These are phyloP conservation scores for Phocoena phocoena DNA, from an alignment of 2,113 vertebrate genomes.

Conservation along the genomic window DNA sequence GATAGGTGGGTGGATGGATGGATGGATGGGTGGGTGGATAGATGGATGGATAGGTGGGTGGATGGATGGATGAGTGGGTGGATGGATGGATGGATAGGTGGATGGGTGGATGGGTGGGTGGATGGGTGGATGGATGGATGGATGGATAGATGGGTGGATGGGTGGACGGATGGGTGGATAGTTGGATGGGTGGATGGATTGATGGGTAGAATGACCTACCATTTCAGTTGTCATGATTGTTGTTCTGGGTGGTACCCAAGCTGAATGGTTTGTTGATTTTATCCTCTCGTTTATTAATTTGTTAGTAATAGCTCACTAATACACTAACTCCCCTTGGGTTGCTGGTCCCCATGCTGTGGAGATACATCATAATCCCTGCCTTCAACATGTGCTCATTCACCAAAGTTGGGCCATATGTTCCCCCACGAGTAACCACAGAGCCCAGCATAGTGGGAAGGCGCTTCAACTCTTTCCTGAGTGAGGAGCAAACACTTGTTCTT, in stretches of 20 bases:
- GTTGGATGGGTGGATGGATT: background rate
- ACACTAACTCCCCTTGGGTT: background rate
- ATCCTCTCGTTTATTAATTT: background rate
- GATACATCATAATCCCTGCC: background rate
- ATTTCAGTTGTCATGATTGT: background rate
- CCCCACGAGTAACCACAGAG: background rate
- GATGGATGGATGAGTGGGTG: background rate
- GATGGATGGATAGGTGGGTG: rapidly evolving
- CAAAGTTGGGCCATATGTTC: background rate
- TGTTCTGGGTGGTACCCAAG: background rate
- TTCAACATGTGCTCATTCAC: too few species aligned
- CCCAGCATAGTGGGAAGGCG: rapidly evolving
- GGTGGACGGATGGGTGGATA: rapidly evolving
- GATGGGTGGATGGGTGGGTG: rapidly evolving
- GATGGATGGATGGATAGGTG: rapidly evolving
- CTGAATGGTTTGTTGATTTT: background rate
- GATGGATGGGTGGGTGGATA: rapidly evolving
- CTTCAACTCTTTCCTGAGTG: background rate
- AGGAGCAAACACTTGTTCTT: background rate
- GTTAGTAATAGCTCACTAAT: background rate
- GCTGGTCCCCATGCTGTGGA: background rate
- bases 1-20: background rate
- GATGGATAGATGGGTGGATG: rapidly evolving
- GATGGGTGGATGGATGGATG: rapidly evolving
- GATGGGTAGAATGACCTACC: background rate